phyloP scores from a whole-genome alignment of 2,888 invertebrate species.

The Sinhomidia bicolor region DNA sequence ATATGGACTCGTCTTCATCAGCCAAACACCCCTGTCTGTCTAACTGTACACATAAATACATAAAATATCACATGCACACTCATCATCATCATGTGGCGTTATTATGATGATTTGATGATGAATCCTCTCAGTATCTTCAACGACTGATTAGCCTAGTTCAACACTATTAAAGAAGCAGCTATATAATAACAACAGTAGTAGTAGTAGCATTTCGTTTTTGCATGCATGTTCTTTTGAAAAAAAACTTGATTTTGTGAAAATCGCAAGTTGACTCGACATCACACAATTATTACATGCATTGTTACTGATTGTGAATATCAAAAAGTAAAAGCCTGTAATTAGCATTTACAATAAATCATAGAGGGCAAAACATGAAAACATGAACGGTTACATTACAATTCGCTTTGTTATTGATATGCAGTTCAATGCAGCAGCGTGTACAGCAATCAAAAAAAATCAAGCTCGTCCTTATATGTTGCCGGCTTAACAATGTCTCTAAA shows the following conservation, averaged over 20 bases:
- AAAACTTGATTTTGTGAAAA: slow-evolving; percentile 53
- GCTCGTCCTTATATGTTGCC: background rate
- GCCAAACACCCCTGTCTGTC: background rate
- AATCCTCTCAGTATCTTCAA: slow-evolving; percentile 20
- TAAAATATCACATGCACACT: background rate
- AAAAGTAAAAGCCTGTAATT: slow-evolving; percentile 71
- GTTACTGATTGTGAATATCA: slow-evolving; percentile 53
- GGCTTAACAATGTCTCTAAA: too few species aligned
- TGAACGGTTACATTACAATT: background rate
- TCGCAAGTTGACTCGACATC: slow-evolving; percentile 11
- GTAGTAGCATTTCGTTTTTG: background rate
- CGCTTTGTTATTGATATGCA: too few species aligned
- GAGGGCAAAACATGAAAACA: background rate
- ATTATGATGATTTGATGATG: slow-evolving; percentile 26
- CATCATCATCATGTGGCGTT: slow-evolving; percentile 4
- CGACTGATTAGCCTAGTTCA: slow-evolving; percentile 66
- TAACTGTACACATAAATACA: background rate
- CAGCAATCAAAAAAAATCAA: too few species aligned
- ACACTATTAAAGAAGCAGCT: slow-evolving; percentile 27
- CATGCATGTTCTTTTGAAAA: background rate
- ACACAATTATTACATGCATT: slow-evolving; percentile 30
- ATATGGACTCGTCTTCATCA: slow-evolving; percentile 29
- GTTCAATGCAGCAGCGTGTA: background rate
- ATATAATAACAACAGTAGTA: background rate
- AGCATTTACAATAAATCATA: slow-evolving; percentile 49